A percentile compares a stretch with the other conserved stretches of the same genome.
These are phyloP conservation scores for Drosophila busckii DNA, from an alignment of 1,140 invertebrate species.

Conservation along the genomic window DNA sequence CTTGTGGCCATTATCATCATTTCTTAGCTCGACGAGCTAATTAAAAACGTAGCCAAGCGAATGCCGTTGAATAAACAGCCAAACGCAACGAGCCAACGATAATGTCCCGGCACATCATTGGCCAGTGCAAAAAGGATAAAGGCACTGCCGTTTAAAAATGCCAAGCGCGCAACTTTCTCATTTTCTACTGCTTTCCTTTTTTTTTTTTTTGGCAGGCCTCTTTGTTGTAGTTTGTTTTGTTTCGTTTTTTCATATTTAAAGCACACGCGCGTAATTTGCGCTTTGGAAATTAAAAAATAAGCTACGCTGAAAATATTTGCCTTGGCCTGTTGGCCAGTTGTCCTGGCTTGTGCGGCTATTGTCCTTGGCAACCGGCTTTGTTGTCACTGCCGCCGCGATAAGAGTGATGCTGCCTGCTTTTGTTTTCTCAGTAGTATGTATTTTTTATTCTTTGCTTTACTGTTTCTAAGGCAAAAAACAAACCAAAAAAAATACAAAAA, in stretches of 20 bases:
- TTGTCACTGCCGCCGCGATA: conserved; percentile 32
- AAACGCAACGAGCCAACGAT: conserved; percentile 17
- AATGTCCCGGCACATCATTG: conserved; percentile 42
- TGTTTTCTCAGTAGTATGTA: too few relatives aligned
- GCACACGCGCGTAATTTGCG: conserved; percentile 59
- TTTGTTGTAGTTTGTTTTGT: too few relatives aligned
- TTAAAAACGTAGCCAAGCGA: conserved; percentile 57
- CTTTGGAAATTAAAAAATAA: conserved; percentile 51
- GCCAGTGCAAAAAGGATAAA: conserved; percentile 44
- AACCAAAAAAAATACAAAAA: too few relatives aligned
- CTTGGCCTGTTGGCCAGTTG: conserved; percentile 22
- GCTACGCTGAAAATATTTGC: conserved; percentile 13
- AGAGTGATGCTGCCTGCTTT: conserved; percentile 9
- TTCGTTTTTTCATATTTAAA: conserved; percentile 50
- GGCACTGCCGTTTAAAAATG: conserved; percentile 23
- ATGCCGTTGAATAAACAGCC: conserved; percentile 55
- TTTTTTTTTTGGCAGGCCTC: conserved; percentile 4
- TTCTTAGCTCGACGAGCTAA: too few relatives aligned
- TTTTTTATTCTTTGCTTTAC: conserved; percentile 18
- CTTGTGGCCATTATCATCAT: conserved; percentile 39
- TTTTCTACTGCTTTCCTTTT: neutral
- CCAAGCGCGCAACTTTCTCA: conserved; percentile 23
- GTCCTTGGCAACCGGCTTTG: conserved; percentile 47
- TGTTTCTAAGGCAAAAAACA: conserved; percentile 28
- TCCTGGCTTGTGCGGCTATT: conserved; percentile 33